Evolutionary conservation across 2,888 invertebrate genomes (phyloP), one percentile per base, ranked within the genome.

Genomic region (Melangyna quadrimaculata): DNA sequence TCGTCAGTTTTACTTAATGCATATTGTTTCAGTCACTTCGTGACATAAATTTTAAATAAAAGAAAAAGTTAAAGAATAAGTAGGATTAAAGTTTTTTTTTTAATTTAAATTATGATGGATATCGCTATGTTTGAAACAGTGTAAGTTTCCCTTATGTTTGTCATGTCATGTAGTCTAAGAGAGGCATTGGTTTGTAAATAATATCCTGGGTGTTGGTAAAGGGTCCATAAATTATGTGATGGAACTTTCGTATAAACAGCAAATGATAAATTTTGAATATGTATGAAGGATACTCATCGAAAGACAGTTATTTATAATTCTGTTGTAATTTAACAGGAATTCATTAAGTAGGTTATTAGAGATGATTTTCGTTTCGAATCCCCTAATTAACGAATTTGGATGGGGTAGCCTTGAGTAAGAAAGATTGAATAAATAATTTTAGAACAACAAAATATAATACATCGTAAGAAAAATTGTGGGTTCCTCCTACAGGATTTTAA

Each of bases 1-100:
- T 45, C 19, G 19, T 67, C 19, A 77, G 32, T 51, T 81, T 65
- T 27, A 24, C 59, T 72, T 72, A 82, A 67, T 72, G 77, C 51
- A 77, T 53, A 67, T 77, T 72, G 72, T 78, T 73, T 37, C 32
- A 45, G 59, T 59, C 24, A 59, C n/a, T 37, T 67, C 40, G 51
- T 43, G 19, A n/a, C 71, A 67, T 65, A 27, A 24, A 27, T 1
- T 19, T 32, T 29, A 8, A 65, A 45, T 32, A 14, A 14, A 45
- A 24, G 48, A n/a, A 67, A 22, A 35, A 51, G 22, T 35, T 51
- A 35, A 22, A n/a, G 35, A 67, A 32, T 7, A 22, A 27, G 22
- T 37, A 59, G 27, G 27, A 63, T 27, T 40, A 12, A 35, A 59
- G 29, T 22, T 35, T 55, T 27, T 27, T 10, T 48, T 48, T 19